A percentile compares a stretch with the other conserved stretches of the same genome.
Conservation (phyloP, 2,113 vertebrate genomes). For the Periophthalmus modestus region DNA sequence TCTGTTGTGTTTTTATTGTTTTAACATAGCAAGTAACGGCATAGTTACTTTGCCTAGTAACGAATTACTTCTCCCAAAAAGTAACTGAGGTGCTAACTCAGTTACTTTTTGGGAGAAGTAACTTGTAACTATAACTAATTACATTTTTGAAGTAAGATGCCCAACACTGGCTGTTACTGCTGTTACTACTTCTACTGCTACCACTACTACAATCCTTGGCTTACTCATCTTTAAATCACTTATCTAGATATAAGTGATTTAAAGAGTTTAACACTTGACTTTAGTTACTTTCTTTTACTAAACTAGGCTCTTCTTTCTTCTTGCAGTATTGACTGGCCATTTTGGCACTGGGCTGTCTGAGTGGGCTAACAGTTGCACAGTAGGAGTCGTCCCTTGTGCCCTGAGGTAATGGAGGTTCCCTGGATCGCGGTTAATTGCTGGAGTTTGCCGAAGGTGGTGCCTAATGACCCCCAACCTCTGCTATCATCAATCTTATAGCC, state of each 20-base stretch:
- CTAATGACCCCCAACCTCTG: slow-evolving; percentile 54
- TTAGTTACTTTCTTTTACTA: not conserved
- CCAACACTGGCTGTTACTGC: too few species aligned
- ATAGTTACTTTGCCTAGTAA: too few species aligned
- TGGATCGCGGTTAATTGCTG: slow-evolving; percentile 52
- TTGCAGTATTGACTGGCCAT: not conserved
- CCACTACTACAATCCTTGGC: not conserved
- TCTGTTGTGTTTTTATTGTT: too few species aligned
- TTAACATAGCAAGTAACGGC: too few species aligned
- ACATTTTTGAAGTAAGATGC: too few species aligned
- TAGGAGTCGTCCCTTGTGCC: slow-evolving; percentile 37
- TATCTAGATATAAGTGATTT: not conserved
- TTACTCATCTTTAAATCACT: not conserved
- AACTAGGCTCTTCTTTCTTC: not conserved
- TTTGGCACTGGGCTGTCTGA: slow-evolving; percentile 25
- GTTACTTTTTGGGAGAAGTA: too few species aligned
- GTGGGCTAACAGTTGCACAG: slow-evolving; percentile 17
- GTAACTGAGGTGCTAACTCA: too few species aligned
- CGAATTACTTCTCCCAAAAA: too few species aligned
- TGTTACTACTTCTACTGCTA: not conserved
- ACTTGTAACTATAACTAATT: too few species aligned
- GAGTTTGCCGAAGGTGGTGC: slow-evolving; percentile 46
- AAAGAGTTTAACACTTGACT: not conserved
- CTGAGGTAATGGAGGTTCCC: slow-evolving; percentile 41
- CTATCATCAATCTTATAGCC: slow-evolving; percentile 55